Evolutionary conservation across 2,888 invertebrate species (phyloP).

Genomic region (Dicyrtoma fusca): DNA sequence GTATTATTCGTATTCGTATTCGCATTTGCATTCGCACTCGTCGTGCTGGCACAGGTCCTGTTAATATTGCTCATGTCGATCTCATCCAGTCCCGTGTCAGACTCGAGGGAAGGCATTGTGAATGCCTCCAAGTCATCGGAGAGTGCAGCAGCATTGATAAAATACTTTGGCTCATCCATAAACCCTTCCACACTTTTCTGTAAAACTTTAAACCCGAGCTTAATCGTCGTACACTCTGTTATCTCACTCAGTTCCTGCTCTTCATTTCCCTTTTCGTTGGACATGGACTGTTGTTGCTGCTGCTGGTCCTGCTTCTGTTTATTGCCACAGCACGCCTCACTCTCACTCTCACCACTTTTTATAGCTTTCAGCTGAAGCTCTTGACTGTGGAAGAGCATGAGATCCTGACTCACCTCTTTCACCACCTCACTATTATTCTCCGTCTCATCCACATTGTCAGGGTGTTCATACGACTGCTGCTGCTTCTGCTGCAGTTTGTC

Average conservation of each 20-base stretch:
- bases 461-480: not conserved
- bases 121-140: conserved; percentile 20
- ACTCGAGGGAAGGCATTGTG: conserved; percentile 26
- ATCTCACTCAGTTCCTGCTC: not conserved
- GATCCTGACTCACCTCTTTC: no score
- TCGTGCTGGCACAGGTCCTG: no score
- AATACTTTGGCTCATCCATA: conserved; percentile 52
- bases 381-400: no score
- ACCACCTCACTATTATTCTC: not conserved
- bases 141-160: conserved; percentile 55
- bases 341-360: no score
- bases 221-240: not conserved
- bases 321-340: no score
- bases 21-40: no score
- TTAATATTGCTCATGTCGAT: no score
- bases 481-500: not conserved
- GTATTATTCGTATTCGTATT: no score
- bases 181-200: conserved; percentile 38
- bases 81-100: conserved; percentile 21
- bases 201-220: conserved; percentile 24
- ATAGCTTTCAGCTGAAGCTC: no score
- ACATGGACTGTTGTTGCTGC: not conserved
- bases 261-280: conserved; percentile 10
- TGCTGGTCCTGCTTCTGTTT: conserved; percentile 1
- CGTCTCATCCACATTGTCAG: conserved; percentile 3